Conservation (phyloP, 2,888 invertebrate genomes). For the Caenorhabditis sp. region DNA sequence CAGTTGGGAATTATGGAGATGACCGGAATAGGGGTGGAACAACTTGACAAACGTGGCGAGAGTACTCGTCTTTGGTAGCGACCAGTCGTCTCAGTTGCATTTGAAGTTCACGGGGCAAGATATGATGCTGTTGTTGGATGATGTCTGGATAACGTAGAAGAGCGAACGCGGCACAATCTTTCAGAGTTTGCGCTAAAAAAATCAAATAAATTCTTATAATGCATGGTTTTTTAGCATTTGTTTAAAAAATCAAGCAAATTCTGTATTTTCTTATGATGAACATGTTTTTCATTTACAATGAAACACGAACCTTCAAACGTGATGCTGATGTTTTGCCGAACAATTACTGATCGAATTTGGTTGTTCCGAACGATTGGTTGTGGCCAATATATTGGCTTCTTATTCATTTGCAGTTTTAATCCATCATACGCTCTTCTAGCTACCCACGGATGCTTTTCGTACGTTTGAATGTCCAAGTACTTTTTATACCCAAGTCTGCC, state of each 20-base stretch:
- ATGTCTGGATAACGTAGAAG: slow-evolving; percentile 5
- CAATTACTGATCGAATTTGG: slow-evolving; percentile 5
- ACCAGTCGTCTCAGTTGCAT: neutral
- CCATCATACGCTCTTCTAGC: slow-evolving; percentile 40
- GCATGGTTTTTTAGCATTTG: too few relatives aligned
- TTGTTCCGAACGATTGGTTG: slow-evolving; percentile 14
- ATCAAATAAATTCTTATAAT: too few relatives aligned
- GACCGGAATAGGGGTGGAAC: neutral
- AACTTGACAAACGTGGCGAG: neutral
- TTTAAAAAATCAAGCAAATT: too few relatives aligned
- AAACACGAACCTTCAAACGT: slow-evolving; percentile 13
- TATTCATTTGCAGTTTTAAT: slow-evolving; percentile 23
- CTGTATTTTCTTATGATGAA: too few relatives aligned
- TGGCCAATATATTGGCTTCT: slow-evolving; percentile 38
- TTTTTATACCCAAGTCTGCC: slow-evolving; percentile 22
- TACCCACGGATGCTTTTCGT: slow-evolving; percentile 51
- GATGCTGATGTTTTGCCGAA: slow-evolving; percentile 6
- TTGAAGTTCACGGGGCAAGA: slow-evolving; percentile 29
- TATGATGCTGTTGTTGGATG: neutral
- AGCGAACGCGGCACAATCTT: slow-evolving; percentile 19
- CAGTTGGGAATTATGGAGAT: neutral
- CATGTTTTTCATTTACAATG: neutral
- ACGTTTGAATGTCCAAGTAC: slow-evolving; percentile 54
- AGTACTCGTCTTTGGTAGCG: slow-evolving; percentile 7
- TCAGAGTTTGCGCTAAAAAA: slow-evolving; percentile 38